phyloP scores from a whole-genome alignment of 1,140 invertebrate species.

The Hylaeus volcanicus region DNA sequence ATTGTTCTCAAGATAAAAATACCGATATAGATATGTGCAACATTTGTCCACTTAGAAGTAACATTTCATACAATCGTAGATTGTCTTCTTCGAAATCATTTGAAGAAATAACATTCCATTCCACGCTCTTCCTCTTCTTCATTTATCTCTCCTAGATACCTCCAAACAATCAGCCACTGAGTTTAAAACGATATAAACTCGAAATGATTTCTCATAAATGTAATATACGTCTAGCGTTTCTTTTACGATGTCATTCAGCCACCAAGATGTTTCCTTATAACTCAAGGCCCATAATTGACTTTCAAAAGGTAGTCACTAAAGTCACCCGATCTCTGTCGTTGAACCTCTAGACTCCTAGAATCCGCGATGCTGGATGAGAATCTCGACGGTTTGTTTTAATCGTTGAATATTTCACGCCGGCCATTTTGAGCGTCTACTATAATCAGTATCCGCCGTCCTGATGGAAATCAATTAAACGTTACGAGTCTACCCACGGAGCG shows the following conservation, averaged over 20 bases:
- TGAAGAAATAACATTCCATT: not conserved
- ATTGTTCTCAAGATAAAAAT: too few relatives aligned
- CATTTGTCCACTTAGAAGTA: not conserved
- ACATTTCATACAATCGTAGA: not conserved
- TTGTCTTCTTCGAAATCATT: not conserved
- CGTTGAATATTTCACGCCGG: not conserved
- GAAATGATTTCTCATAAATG: not conserved
- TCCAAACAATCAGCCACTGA: not conserved
- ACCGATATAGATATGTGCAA: too few relatives aligned
- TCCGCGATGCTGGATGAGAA: not conserved
- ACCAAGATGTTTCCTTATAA: slow-evolving; percentile 10
- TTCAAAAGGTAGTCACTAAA: not conserved
- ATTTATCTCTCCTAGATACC: not conserved
- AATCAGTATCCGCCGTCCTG: not conserved
- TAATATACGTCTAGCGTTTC: slow-evolving; percentile 1
- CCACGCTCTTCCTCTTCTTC: not conserved
- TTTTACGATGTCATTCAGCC: not conserved
- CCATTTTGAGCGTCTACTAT: not conserved
- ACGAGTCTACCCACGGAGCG: slow-evolving; percentile 5
- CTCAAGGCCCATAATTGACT: not conserved
- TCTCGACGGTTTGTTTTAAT: not conserved
- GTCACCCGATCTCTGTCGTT: not conserved
- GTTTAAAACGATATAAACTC: not conserved
- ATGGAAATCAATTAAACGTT: slow-evolving; percentile 20
- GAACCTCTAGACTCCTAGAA: too few relatives aligned